phyloP scores from a whole-genome alignment of 2,888 invertebrate genomes.

The Drosophila vallismaia region DNA sequence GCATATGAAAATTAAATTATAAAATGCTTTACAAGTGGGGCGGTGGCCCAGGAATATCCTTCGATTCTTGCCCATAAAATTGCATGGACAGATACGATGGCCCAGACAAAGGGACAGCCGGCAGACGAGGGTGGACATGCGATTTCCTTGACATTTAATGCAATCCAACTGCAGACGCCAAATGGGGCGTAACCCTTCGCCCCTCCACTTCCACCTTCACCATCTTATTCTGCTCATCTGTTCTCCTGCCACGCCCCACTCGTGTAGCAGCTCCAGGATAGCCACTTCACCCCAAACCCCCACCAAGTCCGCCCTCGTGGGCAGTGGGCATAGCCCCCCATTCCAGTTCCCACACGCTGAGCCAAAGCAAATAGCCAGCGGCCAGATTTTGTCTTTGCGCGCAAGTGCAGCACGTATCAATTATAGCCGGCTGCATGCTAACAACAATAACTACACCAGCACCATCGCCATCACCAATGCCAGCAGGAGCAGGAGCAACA shows the following conservation, averaged over 20 bases:
- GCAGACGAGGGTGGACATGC: conserved; percentile 79
- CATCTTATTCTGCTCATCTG: conserved; percentile 13
- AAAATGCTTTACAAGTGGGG: conserved; percentile 81
- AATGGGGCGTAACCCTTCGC: conserved; percentile 54
- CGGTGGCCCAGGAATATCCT: conserved; percentile 41
- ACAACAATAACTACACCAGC: conserved; percentile 34
- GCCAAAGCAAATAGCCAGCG: conserved; percentile 74
- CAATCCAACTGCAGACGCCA: conserved; percentile 70
- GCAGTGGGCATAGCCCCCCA: conserved; percentile 9
- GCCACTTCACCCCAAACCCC: conserved; percentile 10
- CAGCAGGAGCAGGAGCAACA: conserved; percentile 20
- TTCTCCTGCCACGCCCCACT: conserved; percentile 68
- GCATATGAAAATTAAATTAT: conserved; percentile 83
- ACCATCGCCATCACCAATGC: conserved; percentile 10
- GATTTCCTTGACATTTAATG: conserved; percentile 79
- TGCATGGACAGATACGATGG: conserved; percentile 33
- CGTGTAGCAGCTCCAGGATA: conserved; percentile 54
- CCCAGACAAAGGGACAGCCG: conserved; percentile 28
- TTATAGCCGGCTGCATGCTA: conserved; percentile 57
- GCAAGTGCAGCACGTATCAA: conserved; percentile 76
- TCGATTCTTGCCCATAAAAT: conserved; percentile 56
- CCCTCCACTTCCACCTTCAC: conserved; percentile 32
- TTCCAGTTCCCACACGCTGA: conserved; percentile 36
- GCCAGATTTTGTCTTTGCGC: conserved; percentile 79
- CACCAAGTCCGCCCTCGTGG: neutral